Evolutionary conservation across 2,113 vertebrate species (phyloP).

Genomic region (Laterallus jamaicensis): DNA sequence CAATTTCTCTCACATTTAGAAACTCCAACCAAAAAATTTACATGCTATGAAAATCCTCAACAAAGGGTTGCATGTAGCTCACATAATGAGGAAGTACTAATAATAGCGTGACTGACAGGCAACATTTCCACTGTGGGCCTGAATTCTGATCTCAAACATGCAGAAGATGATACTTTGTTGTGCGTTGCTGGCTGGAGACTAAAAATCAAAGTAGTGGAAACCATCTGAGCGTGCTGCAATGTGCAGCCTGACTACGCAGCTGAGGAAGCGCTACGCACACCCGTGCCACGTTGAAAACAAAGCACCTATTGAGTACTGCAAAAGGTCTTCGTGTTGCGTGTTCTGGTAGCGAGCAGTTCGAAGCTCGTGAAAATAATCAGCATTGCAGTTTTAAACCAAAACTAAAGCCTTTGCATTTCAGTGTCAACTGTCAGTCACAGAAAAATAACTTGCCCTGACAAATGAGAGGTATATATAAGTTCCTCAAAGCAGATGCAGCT

Average conservation of each 20-base stretch:
- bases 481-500: background rate
- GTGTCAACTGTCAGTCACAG: background rate
- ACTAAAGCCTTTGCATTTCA: background rate
- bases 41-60: conserved; percentile 68
- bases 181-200: background rate
- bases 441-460: background rate
- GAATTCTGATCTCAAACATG: conserved; percentile 39
- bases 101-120: conserved; percentile 45
- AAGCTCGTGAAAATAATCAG: background rate
- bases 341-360: background rate
- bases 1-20: conserved; percentile 31
- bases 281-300: background rate
- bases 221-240: background rate
- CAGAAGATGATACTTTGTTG: conserved; percentile 28
- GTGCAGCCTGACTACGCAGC: background rate
- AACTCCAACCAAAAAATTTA: conserved; percentile 40
- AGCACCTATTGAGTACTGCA: background rate
- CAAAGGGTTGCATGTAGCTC: conserved; percentile 48
- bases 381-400: background rate
- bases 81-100: conserved; percentile 68
- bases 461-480: background rate
- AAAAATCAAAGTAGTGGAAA: conserved; percentile 11
- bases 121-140: conserved; percentile 57
- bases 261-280: background rate
- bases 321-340: background rate